Evolutionary conservation across 2,888 invertebrate genomes (phyloP).

Genomic region (Liodrosophila aerea): DNA sequence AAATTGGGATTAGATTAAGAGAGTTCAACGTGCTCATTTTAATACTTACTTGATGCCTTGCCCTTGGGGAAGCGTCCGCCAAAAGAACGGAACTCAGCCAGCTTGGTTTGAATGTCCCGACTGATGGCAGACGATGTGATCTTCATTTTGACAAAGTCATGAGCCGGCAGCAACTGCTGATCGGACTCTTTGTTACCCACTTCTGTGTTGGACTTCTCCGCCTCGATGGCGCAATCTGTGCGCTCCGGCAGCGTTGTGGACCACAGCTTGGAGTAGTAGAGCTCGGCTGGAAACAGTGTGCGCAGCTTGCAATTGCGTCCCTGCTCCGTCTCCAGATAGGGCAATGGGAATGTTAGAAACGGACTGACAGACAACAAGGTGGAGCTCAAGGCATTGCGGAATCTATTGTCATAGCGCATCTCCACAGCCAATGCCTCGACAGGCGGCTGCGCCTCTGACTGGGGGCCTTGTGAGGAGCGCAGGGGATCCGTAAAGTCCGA

Average conservation of each 20-base stretch:
- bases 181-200: conserved; percentile 47
- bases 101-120: conserved; percentile 86
- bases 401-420: conserved; percentile 86
- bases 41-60: conserved; percentile 70
- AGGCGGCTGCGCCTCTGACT: conserved; percentile 82
- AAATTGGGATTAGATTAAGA: conserved; percentile 1
- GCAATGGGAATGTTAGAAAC: conserved; percentile 91
- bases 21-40: too few species aligned
- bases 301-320: conserved; percentile 90
- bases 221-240: conserved; percentile 63
- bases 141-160: conserved; percentile 89
- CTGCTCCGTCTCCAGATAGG: conserved; percentile 92
- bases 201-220: conserved; percentile 40
- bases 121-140: conserved; percentile 87
- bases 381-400: conserved; percentile 89
- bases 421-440: conserved; percentile 82
- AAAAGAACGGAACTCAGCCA: conserved; percentile 93
- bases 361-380: conserved; percentile 93
- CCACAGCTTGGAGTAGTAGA: conserved; percentile 88
- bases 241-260: conserved; percentile 61
- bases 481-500: conserved; percentile 93
- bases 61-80: conserved; percentile 87
- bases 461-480: conserved; percentile 83
- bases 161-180: conserved; percentile 84
- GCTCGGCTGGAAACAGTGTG: conserved; percentile 87